Evolutionary conservation across 2,797 vertebrate species (phyloP).

Genomic region (Pseudocheirus occidentalis): DNA sequence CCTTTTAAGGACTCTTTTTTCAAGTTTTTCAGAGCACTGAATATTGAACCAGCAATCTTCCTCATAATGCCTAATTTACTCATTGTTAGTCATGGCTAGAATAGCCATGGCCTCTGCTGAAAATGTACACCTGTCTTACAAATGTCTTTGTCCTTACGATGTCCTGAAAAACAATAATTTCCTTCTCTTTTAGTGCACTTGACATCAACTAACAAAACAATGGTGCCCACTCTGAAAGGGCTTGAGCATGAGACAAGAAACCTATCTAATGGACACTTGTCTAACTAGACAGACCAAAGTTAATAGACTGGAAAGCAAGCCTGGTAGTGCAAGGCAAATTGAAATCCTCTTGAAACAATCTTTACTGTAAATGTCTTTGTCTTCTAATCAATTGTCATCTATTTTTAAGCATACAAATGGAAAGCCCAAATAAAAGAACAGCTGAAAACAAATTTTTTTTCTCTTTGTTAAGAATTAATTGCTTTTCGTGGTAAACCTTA

Average conservation of each 20-base stretch:
- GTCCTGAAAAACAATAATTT: slow-evolving; percentile 34
- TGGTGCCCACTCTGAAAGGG: slow-evolving; percentile 2
- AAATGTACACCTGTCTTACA: slow-evolving; percentile 24
- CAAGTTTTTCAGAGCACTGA: not conserved
- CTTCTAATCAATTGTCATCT: slow-evolving; percentile 53
- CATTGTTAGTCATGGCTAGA: slow-evolving; percentile 22
- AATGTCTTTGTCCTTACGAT: slow-evolving; percentile 31
- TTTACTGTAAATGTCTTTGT: slow-evolving; percentile 51
- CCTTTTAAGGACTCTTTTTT: not conserved
- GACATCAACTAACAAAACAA: slow-evolving; percentile 5
- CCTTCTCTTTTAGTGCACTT: slow-evolving; percentile 43
- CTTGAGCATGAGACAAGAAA: slow-evolving; percentile 22
- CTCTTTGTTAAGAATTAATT: slow-evolving; percentile 24
- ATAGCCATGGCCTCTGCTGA: slow-evolving; percentile 1
- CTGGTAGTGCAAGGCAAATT: slow-evolving; percentile 41
- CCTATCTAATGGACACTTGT: slow-evolving; percentile 22
- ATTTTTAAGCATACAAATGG: slow-evolving; percentile 19
- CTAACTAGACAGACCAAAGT: slow-evolving; percentile 13
- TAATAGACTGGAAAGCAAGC: slow-evolving; percentile 55
- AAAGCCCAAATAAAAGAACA: slow-evolving; percentile 52
- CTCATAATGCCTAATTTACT: not conserved
- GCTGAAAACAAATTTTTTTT: slow-evolving; percentile 54
- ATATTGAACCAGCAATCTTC: not conserved
- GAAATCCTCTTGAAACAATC: slow-evolving; percentile 52
- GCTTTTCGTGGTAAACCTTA: not conserved